Evolutionary conservation across 2,113 vertebrate species (phyloP).

Genomic region (Antigone vipio): DNA sequence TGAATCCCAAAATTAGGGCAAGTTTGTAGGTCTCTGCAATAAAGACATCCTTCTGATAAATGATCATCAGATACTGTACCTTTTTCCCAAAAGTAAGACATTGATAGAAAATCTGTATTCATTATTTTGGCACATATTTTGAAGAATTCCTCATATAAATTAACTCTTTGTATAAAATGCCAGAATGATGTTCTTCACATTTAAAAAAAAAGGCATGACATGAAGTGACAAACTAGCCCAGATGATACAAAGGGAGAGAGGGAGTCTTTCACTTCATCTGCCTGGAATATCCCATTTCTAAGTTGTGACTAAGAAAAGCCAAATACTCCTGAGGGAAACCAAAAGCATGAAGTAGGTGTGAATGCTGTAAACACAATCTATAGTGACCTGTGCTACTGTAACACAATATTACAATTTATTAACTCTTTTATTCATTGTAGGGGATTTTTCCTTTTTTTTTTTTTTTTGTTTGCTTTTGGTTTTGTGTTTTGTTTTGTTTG

Average conservation of each 20-base stretch:
- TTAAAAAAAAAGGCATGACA: background rate
- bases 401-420: background rate
- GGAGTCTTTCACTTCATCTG: background rate
- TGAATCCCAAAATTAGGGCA: background rate
- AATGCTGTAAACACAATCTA: background rate
- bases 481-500: no score
- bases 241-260: background rate
- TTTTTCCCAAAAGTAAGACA: background rate
- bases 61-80: background rate
- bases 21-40: background rate
- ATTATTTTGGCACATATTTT: background rate
- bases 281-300: background rate
- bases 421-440: background rate
- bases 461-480: background rate
- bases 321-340: background rate
- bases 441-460: background rate
- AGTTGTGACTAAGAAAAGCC: background rate
- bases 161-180: background rate
- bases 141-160: background rate
- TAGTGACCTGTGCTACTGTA: background rate
- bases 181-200: background rate
- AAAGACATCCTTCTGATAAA: background rate
- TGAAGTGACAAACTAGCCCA: background rate
- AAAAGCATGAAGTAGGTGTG: background rate
- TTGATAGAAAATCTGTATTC: background rate